These are phyloP conservation scores for Caenorhabditis becei DNA, from an alignment of 2,888 invertebrate genomes.

Conservation along the genomic window DNA sequence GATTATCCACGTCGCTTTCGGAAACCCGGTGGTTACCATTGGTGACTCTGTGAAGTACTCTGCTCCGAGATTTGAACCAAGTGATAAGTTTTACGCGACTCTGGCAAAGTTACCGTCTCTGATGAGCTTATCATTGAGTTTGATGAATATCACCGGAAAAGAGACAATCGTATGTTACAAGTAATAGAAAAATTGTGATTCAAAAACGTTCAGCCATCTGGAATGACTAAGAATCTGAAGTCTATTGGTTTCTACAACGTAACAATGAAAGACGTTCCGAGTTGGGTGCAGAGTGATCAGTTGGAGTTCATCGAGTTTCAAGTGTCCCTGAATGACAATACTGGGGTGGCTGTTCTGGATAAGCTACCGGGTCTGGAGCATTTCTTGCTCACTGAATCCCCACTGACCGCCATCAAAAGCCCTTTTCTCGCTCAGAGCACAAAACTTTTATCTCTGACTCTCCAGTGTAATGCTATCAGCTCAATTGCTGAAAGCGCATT, in stretches of 20 bases:
- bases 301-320: slow-evolving; percentile 54
- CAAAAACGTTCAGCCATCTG: slow-evolving; percentile 19
- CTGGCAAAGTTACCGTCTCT: slow-evolving; percentile 21
- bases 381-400: slow-evolving; percentile 40
- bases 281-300: slow-evolving; percentile 30
- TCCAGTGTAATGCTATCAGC: slow-evolving; percentile 45
- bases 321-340: slow-evolving; percentile 19
- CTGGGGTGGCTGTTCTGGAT: slow-evolving; percentile 12
- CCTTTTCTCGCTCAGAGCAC: slow-evolving; percentile 29
- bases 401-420: slow-evolving; percentile 27
- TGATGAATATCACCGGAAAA: slow-evolving; percentile 22
- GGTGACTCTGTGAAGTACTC: slow-evolving; percentile 20
- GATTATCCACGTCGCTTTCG: slow-evolving; percentile 45
- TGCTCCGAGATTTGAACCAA: slow-evolving; percentile 24
- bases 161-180: slow-evolving; percentile 17
- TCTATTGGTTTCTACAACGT: slow-evolving; percentile 45
- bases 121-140: slow-evolving; percentile 35
- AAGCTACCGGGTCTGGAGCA: slow-evolving; percentile 43
- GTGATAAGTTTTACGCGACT: slow-evolving; percentile 19
- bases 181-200: background rate
- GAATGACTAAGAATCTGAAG: slow-evolving; percentile 27
- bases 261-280: slow-evolving; percentile 19
- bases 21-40: slow-evolving; percentile 22
- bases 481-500: slow-evolving; percentile 46
- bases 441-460: slow-evolving; percentile 40